These are phyloP conservation scores for Scaptomyza parva DNA, from an alignment of 2,888 invertebrate species.

Conservation along the genomic window DNA sequence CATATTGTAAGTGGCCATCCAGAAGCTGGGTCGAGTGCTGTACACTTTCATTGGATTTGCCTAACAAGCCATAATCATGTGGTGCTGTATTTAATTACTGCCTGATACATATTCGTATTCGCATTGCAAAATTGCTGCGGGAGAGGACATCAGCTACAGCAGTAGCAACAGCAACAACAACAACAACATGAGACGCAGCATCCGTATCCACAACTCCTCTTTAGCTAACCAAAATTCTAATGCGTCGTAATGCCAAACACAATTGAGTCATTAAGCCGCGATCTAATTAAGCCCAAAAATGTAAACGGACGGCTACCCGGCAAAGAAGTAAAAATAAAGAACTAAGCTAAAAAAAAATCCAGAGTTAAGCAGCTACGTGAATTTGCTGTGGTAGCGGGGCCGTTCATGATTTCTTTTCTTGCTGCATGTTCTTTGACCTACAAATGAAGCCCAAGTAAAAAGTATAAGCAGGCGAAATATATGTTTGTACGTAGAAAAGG, in stretches of 20 bases:
- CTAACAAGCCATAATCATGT: slow-evolving; percentile 78
- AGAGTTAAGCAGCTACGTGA: slow-evolving; percentile 15
- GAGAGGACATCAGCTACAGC: slow-evolving; percentile 27
- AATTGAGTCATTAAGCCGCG: slow-evolving; percentile 80
- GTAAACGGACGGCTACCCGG: slow-evolving; percentile 52
- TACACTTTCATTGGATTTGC: slow-evolving; percentile 73
- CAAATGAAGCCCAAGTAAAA: slow-evolving; percentile 31
- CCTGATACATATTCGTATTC: slow-evolving; percentile 38
- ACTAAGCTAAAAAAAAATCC: slow-evolving; percentile 11
- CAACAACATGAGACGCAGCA: slow-evolving; percentile 24
- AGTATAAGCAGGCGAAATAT: slow-evolving; percentile 11
- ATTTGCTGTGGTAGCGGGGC: slow-evolving; percentile 21
- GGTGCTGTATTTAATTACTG: slow-evolving; percentile 78
- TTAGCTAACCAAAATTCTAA: slow-evolving; percentile 47
- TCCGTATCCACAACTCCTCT: slow-evolving; percentile 7
- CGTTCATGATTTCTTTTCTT: slow-evolving; percentile 24
- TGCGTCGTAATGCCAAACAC: slow-evolving; percentile 72
- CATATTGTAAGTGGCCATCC: slow-evolving; percentile 55
- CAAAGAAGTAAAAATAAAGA: slow-evolving; percentile 26
- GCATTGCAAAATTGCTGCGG: slow-evolving; percentile 58
- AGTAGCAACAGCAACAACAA: slow-evolving; percentile 16
- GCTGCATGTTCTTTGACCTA: slow-evolving; percentile 60
- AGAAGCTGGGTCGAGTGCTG: slow-evolving; percentile 48
- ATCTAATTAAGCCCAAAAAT: slow-evolving; percentile 79
- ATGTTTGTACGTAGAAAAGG: slow-evolving; percentile 12